phyloP scores from a whole-genome alignment of 2,888 invertebrate species.

The Dicycla oo region DNA sequence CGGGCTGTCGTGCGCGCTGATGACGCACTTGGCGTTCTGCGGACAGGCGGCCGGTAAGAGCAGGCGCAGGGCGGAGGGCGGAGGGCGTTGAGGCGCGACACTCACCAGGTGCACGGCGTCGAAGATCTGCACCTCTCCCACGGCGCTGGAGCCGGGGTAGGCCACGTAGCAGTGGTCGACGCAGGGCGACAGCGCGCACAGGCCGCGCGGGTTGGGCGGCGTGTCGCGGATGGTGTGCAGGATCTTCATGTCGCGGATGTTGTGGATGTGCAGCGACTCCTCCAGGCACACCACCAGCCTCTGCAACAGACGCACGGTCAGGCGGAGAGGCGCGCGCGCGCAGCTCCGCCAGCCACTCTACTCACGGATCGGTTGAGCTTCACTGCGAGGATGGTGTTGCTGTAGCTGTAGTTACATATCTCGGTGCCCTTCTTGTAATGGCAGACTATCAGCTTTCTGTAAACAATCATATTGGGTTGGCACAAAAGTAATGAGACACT shows the following conservation, averaged over 20 bases:
- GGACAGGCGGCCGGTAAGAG: conserved; percentile 28
- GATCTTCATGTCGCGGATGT: conserved; percentile 99
- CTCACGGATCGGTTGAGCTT: conserved; percentile 97
- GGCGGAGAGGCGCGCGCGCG: not conserved
- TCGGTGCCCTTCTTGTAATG: conserved; percentile 99
- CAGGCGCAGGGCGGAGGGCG: not conserved
- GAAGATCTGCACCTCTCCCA: conserved; percentile 99
- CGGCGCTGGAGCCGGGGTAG: conserved; percentile 98
- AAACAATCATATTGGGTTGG: conserved; percentile 62
- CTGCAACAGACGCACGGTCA: conserved; percentile 82
- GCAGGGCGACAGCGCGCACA: conserved; percentile 97
- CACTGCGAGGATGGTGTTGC: conserved; percentile 98
- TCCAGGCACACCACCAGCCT: conserved; percentile 99
- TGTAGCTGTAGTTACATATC: conserved; percentile 98
- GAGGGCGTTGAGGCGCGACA: not conserved
- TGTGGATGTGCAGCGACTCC: conserved; percentile 99
- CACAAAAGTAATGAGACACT: no score
- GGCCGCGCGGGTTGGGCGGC: conserved; percentile 97
- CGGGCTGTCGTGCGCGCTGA: conserved; percentile 99
- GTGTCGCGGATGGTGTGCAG: conserved; percentile 99
- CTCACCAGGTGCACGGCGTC: conserved; percentile 96
- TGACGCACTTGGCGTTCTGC: conserved; percentile 98
- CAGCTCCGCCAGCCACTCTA: not conserved
- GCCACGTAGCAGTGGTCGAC: conserved; percentile 98
- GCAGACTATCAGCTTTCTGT: conserved; percentile 96